Evolutionary conservation across 2,113 vertebrate species (phyloP), one percentile per base, ranked within the genome.

Genomic region (Pungitius pungitius): DNA sequence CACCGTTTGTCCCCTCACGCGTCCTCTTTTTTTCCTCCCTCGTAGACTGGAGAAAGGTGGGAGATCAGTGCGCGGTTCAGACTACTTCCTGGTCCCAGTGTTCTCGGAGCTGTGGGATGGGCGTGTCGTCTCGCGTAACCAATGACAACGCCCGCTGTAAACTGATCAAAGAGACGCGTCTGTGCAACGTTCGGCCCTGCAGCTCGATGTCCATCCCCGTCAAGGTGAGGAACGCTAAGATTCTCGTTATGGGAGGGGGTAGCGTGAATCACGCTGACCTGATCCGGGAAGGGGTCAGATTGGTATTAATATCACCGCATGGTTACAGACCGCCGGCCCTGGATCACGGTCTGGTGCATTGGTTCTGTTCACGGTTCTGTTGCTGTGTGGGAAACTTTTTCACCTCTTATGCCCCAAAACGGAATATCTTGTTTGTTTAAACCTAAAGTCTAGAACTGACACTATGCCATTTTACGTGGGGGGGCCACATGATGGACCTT

Each of bases 41-140:
- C n/a, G 10, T 42, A 94, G 94, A 84, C 49, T 93, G 92, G 94
- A 91, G 81, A 57, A 90, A 92, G 60, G 61, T 77, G 40, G 88
- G 87, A 47, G 87, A 86, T 52, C 84, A 92, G 61, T 94, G 95
- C 17, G 78, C 73, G 51, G 77, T 91, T 59, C 95, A 95, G 90
- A 95, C 94, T 8, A 95, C 94, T 4, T 92, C 88, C 80, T 95
- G 95, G 95, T 93, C 95, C 0, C 91, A 92, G 47, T 95, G 95
- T 73, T 95, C 95, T 2, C 92, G 94, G 70, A 95, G 89, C 77
- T 95, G 95, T 7, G 94, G 94, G 52, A 93, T 94, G 91, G 95
- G 94, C 18, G 78, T 95, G 40, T 95, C 95, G n/a, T 93, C 93
- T 35, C 91, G 94, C 0, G 87, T 95, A 76, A 94, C 94, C 89